Percentiles rank a stretch among this genome's conserved stretches.
Evolutionary conservation across 2,113 vertebrate genomes (phyloP).

Genomic region (Ivindomyrus marchei): DNA sequence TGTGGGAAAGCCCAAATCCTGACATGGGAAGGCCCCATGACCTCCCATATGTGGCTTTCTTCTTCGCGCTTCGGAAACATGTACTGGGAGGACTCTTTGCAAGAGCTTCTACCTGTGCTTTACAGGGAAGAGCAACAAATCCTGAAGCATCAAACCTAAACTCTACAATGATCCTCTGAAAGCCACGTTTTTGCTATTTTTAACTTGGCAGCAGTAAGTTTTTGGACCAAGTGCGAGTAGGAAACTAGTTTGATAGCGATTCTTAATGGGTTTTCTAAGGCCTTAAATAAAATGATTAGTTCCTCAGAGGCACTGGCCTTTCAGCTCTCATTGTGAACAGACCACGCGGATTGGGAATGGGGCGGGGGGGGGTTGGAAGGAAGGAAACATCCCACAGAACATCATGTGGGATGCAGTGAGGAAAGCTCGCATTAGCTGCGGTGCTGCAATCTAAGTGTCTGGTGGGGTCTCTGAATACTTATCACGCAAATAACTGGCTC

Average conservation of each 20-base stretch:
- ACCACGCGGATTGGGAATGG: background rate
- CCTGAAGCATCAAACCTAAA: slow-evolving; percentile 33
- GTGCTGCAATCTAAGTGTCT: background rate
- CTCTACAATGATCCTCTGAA: slow-evolving; percentile 43
- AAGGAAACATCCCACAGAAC: background rate
- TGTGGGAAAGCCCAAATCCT: slow-evolving; percentile 48
- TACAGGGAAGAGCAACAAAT: slow-evolving; percentile 27
- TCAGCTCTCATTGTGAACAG: background rate
- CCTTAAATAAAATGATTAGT: slow-evolving; percentile 45
- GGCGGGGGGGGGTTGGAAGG: background rate
- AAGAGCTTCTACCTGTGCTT: slow-evolving; percentile 42
- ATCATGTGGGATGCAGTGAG: background rate
- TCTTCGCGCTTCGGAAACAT: background rate
- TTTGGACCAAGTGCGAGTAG: slow-evolving; percentile 37
- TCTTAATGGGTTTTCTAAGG: background rate
- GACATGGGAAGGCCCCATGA: slow-evolving; percentile 28
- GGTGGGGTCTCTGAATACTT: background rate
- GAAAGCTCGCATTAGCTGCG: background rate
- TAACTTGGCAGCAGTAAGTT: slow-evolving; percentile 40
- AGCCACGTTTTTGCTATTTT: slow-evolving; percentile 53
- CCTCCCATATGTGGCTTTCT: slow-evolving; percentile 12
- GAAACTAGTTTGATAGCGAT: slow-evolving; percentile 54
- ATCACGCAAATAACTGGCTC: background rate
- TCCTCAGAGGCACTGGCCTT: slow-evolving; percentile 34
- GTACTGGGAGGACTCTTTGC: slow-evolving; percentile 3